These are phyloP conservation scores for Thamnaconus septentrionalis DNA, from an alignment of 2,113 vertebrate species.

Conservation along the genomic window DNA sequence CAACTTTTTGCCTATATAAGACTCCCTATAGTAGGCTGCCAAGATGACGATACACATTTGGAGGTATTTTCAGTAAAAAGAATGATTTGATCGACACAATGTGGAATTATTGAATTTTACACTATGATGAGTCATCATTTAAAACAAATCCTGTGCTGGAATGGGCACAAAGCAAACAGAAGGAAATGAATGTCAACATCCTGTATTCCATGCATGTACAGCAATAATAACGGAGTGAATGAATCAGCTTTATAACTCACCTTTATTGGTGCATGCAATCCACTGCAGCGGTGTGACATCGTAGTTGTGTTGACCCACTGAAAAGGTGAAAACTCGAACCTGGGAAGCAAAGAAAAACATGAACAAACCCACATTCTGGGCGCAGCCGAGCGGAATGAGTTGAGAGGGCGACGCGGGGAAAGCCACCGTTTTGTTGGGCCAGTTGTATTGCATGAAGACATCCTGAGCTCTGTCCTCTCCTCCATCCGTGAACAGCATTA, in stretches of 20 bases:
- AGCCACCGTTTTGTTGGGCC: slow-evolving; percentile 96
- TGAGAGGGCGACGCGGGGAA: not conserved
- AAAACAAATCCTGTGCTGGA: too few species aligned
- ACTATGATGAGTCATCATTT: too few species aligned
- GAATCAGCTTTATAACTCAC: slow-evolving; percentile 63
- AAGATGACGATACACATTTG: too few species aligned
- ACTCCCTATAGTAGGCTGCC: too few species aligned
- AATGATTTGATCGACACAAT: too few species aligned
- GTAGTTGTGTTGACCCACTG: slow-evolving; percentile 97
- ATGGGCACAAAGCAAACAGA: too few species aligned
- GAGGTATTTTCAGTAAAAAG: too few species aligned
- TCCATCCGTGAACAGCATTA: slow-evolving; percentile 98
- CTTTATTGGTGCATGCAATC: slow-evolving; percentile 99
- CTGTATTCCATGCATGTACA: too few species aligned
- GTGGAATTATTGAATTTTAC: too few species aligned
- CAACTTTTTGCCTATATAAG: too few species aligned
- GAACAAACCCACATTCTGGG: not conserved
- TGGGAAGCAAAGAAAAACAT: slow-evolving; percentile 22
- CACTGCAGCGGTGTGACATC: slow-evolving; percentile 97
- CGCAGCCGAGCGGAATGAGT: too few species aligned
- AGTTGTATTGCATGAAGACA: slow-evolving; percentile 97
- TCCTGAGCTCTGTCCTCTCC: slow-evolving; percentile 97
- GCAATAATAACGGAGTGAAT: not conserved
- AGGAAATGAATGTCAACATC: too few species aligned
- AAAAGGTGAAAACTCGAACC: slow-evolving; percentile 95